Evolutionary conservation across 2,113 vertebrate species (phyloP), one percentile per base, ranked within the genome.

Genomic region (Greenwoodochromis staneri): DNA sequence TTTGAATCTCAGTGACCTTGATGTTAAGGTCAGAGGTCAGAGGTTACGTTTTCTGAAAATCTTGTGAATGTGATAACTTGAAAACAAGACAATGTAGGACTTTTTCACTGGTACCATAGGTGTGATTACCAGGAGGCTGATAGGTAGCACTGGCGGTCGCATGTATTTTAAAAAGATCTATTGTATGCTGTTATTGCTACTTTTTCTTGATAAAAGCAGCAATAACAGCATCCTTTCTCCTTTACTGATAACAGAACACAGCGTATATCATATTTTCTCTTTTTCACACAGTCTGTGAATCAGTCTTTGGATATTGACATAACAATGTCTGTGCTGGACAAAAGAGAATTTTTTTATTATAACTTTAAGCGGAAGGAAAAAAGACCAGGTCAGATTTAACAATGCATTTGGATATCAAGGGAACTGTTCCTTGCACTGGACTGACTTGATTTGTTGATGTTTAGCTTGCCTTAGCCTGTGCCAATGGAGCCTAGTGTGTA

Each of bases 401-500:
- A 92, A 83, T 87, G 66, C 87, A 90, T 88, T 84, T 81, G 84
- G 86, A 92, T 80, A 91, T 81, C 73, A 55, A 71, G 55, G 83
- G 81, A 89, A 87, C 82, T 87, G 21, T 84, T 87, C 81, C 36
- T 86, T 54, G 57, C 78, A 80, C n/a, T 12, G 7, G 57, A 73
- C 85, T 87, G 90, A 96, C 92, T 93, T 87, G 82, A 93, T 90
- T 91, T 90, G 78, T 87, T 89, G 89, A 87, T 91, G 88, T 91
- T 86, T 89, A 42, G 84, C 11, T 78, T 87, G 49, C 14, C 27
- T 82, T 51, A 83, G 87, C 29, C n/a, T 83, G 69, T 85, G 81
- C 88, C 82, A 80, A 53, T 31, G 45, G 73, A 81, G 54, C 27
- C n/a, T 36, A 71, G 21, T 61, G 38, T 80, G 13, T 53, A 45